Conservation (phyloP, 2,888 invertebrate species). For the Cerceris ruficornis region DNA sequence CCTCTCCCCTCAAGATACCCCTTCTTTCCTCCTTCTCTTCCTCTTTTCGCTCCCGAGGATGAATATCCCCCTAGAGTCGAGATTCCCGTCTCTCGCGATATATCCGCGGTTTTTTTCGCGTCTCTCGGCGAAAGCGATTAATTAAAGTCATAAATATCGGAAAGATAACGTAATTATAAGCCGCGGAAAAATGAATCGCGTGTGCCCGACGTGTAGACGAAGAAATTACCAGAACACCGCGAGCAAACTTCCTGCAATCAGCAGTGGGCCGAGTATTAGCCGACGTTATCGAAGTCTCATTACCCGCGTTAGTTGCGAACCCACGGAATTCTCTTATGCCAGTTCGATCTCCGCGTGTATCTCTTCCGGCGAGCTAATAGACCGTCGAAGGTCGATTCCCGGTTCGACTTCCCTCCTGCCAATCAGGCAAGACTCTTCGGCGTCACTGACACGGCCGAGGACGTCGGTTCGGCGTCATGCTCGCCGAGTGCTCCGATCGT, state of each 20-base stretch:
- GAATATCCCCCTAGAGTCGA: too few relatives aligned
- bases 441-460: constrained; percentile 30
- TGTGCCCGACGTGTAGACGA: too few relatives aligned
- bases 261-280: not conserved
- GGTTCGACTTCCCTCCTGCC: constrained; percentile 61
- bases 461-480: constrained; percentile 49
- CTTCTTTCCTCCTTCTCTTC: too few relatives aligned
- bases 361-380: constrained; percentile 60
- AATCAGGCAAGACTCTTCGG: constrained; percentile 44
- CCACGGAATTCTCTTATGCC: not conserved
- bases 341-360: constrained; percentile 48
- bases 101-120: too few relatives aligned
- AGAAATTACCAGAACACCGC: too few relatives aligned
- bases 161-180: too few relatives aligned
- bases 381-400: constrained; percentile 58
- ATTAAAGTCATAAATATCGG: too few relatives aligned
- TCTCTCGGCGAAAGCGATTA: too few relatives aligned
- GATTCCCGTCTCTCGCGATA: too few relatives aligned
- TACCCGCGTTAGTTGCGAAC: constrained; percentile 12
- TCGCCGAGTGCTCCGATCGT: constrained; percentile 57
- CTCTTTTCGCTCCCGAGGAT: too few relatives aligned
- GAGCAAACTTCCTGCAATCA: not conserved
- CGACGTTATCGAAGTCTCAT: constrained; percentile 29
- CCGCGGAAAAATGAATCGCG: too few relatives aligned
- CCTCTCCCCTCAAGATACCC: too few relatives aligned